Evolutionary conservation across 2,888 invertebrate genomes (phyloP), one percentile per base, ranked within the genome.

Genomic region (Gandaritis pyraliata): DNA sequence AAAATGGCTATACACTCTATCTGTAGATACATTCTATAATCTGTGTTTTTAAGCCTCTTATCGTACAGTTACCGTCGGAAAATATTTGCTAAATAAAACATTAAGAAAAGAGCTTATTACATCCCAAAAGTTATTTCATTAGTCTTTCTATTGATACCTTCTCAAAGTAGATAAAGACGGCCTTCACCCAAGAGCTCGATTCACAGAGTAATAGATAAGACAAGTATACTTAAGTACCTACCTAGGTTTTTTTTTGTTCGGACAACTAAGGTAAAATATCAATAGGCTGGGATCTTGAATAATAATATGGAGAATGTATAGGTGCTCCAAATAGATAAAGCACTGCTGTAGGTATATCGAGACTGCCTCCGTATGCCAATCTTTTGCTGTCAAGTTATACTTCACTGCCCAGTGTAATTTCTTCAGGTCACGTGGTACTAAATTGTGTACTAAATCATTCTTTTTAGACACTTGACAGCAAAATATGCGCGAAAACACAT

Each of bases 241-340:
- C 43, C 8, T n/a, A n/a, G n/a, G n/a, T n/a, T 3, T 47, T 29
- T 33, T 33, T 48, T 48, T 48, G 48, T 48, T 15, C 30, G 51
- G 51, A 41, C 41, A 41, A 36, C 33, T 52, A 52, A 52, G 29
- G 51, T 52, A 29, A 41, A 52, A 13, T 48, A 48, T 15, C 30
- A 15, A 29, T 11, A 41, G 39, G 23, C 18, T 46, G 13, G n/a
- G 13, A 18, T 51, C 38, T 39, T 38, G 23, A 23, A 51, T n/a
- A n/a, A n/a, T n/a, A n/a, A n/a, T 51, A 51, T 51, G 38, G 50
- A 39, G 23, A 23, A 23, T n/a, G 18, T 23, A 39, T 51, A 7
- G 38, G 11, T n/a, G 23, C 0, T 50, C 7, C 18, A 12, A 38
- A 38, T 38, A 49, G 12, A 6, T 46, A 1, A 15, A 5, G 1